Conservation (phyloP, 2,888 invertebrate genomes). For the Limnephilus lunatus region DNA sequence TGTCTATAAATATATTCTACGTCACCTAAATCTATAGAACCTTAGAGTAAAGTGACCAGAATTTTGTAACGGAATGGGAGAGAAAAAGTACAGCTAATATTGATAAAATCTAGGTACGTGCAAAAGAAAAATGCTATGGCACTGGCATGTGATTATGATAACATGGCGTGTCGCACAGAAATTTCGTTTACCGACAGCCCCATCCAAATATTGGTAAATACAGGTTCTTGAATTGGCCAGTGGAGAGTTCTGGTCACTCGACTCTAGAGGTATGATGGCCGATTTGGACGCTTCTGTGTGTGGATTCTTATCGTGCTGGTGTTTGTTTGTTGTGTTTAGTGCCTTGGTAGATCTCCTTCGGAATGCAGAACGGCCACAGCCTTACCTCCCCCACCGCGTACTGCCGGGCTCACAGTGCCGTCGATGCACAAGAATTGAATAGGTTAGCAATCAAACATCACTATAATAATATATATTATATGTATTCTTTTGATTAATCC, state of each 20-base stretch:
- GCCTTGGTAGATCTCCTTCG: constrained; percentile 21
- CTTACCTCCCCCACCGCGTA: constrained; percentile 51
- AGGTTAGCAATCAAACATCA: constrained; percentile 52
- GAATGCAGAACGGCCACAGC: constrained; percentile 61
- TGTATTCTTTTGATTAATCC: not conserved
- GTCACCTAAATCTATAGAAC: not conserved
- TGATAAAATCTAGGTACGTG: not conserved
- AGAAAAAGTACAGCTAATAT: not conserved
- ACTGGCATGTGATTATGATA: not conserved
- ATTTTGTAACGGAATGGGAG: not conserved
- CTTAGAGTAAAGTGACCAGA: constrained; percentile 17
- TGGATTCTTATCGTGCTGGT: not conserved
- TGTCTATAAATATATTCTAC: constrained; percentile 15
- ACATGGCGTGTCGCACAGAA: not conserved
- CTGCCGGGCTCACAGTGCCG: constrained; percentile 59
- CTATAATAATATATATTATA: not conserved
- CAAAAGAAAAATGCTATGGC: not conserved
- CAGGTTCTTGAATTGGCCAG: not conserved
- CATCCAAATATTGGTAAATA: not conserved
- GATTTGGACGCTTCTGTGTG: not conserved
- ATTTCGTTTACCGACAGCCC: not conserved
- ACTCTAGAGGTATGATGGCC: not conserved
- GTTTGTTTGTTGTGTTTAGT: constrained; percentile 20
- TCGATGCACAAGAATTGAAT: constrained; percentile 62
- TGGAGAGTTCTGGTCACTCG: not conserved